phyloP scores from a whole-genome alignment of 2,113 vertebrate species.

The Sturnus vulgaris region DNA sequence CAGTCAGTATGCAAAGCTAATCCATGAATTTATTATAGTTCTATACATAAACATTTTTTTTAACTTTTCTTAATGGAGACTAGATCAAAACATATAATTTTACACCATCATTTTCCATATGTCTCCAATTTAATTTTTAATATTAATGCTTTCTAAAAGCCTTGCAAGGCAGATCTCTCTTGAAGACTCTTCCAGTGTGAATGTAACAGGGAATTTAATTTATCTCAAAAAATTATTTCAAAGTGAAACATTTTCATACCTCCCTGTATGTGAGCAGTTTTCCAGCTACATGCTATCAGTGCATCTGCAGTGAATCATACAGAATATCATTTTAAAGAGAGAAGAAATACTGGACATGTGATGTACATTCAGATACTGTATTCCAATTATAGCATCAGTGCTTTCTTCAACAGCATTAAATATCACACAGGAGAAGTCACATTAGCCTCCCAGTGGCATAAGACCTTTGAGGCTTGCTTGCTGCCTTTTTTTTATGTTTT shows the following conservation, averaged over 20 bases:
- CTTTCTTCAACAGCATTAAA: neutral
- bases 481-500: neutral
- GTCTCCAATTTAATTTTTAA: neutral
- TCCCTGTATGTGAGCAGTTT: slow-evolving; percentile 42
- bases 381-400: neutral
- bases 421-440: slow-evolving; percentile 12
- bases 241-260: slow-evolving; percentile 17
- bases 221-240: slow-evolving; percentile 1
- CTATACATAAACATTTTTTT: neutral
- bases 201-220: neutral
- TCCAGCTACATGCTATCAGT: slow-evolving; percentile 29
- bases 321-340: slow-evolving; percentile 30
- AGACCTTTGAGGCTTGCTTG: neutral
- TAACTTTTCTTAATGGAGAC: neutral
- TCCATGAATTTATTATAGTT: neutral
- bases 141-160: neutral
- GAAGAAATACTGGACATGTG: slow-evolving; percentile 15
- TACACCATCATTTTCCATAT: neutral
- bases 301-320: slow-evolving; percentile 56
- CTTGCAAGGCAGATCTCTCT: neutral
- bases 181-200: neutral
- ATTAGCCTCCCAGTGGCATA: neutral
- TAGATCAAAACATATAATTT: neutral
- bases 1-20: slow-evolving; percentile 17
- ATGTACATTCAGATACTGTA: neutral